phyloP scores from a whole-genome alignment of 2,888 invertebrate genomes.

The Drosophila limbata region DNA sequence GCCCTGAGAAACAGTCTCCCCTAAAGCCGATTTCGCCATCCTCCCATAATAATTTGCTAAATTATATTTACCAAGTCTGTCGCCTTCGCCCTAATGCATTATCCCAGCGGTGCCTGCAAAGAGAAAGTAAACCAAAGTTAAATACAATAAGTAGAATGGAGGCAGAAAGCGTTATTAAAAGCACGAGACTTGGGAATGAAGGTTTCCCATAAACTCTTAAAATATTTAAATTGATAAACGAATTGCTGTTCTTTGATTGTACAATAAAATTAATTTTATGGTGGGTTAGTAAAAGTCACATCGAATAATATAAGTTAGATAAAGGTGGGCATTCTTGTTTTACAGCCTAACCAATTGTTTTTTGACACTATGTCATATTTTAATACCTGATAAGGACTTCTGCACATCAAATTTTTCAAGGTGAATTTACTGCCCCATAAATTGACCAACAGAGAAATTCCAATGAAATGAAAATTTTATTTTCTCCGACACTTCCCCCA shows the following conservation, averaged over 20 bases:
- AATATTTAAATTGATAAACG: conserved; percentile 22
- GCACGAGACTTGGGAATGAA: not conserved
- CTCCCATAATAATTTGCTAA: conserved; percentile 29
- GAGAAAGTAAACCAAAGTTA: conserved; percentile 31
- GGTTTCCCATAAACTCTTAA: conserved; percentile 3
- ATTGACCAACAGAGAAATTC: conserved; percentile 11
- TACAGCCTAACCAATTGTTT: not conserved
- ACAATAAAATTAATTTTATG: conserved; percentile 23
- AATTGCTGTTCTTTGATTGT: conserved; percentile 29
- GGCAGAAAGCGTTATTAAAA: not conserved
- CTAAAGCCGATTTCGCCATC: not conserved
- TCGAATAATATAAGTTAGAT: not conserved
- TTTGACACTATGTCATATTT: no score
- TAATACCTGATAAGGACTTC: no score
- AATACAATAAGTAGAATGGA: conserved; percentile 1
- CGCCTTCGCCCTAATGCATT: conserved; percentile 45
- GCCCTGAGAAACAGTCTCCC: conserved; percentile 11
- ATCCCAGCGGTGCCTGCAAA: conserved; percentile 43
- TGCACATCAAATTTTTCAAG: not conserved
- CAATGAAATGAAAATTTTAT: conserved; percentile 20
- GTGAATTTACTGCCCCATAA: conserved; percentile 33
- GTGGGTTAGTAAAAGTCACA: not conserved
- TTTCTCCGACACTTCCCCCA: no score
- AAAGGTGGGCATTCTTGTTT: not conserved
- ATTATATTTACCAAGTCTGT: conserved; percentile 43